These are phyloP conservation scores for Triplophysa tibetana DNA, from an alignment of 2,113 vertebrate genomes.

Conservation along the genomic window DNA sequence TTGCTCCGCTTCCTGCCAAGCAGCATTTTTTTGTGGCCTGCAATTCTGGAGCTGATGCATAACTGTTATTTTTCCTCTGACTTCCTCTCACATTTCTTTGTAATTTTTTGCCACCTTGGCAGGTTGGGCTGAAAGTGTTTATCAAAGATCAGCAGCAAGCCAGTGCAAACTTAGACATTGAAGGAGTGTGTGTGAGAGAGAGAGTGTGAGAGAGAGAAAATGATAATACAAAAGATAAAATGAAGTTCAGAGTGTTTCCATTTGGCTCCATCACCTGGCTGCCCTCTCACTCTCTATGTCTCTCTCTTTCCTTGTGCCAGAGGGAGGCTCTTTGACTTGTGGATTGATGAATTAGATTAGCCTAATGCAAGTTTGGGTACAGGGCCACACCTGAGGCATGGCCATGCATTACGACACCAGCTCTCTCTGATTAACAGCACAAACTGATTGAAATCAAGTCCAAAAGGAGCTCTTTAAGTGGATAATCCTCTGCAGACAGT, in stretches of 20 bases:
- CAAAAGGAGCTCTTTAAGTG: slow-evolving; percentile 42
- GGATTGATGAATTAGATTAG: slow-evolving; percentile 54
- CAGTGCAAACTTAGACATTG: slow-evolving; percentile 6
- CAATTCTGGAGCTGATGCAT: slow-evolving; percentile 60
- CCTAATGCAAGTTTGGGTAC: slow-evolving; percentile 46
- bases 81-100: slow-evolving; percentile 56
- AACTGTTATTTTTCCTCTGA: slow-evolving; percentile 51
- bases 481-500: slow-evolving; percentile 46
- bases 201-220: background rate
- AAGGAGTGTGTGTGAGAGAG: background rate
- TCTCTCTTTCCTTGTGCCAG: background rate
- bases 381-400: slow-evolving; percentile 51
- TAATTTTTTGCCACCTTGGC: slow-evolving; percentile 66
- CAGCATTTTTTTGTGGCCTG: slow-evolving; percentile 51
- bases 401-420: slow-evolving; percentile 37
- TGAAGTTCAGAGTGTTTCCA: slow-evolving; percentile 33
- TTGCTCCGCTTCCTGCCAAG: slow-evolving; percentile 67
- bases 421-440: slow-evolving; percentile 49
- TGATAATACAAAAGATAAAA: slow-evolving; percentile 16
- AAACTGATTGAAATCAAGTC: slow-evolving; percentile 50
- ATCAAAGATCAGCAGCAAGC: slow-evolving; percentile 56
- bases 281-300: slow-evolving; percentile 2
- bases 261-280: slow-evolving; percentile 25
- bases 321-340: slow-evolving; percentile 46
- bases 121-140: slow-evolving; percentile 60